Evolutionary conservation across 2,888 invertebrate genomes (phyloP).

Genomic region (Branchellion lobata): DNA sequence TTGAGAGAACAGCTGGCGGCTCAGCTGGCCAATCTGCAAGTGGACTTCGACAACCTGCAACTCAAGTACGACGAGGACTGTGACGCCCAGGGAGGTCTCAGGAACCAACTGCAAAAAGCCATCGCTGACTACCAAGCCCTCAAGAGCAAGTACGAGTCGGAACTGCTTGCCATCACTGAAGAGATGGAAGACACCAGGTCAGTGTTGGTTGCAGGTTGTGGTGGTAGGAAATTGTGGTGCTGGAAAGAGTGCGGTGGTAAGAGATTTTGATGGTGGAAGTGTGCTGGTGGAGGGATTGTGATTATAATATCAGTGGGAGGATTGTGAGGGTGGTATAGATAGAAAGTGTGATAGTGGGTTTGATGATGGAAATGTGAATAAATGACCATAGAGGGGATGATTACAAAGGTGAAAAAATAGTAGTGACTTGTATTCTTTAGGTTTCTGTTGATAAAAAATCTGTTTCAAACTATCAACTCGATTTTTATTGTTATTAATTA

Average conservation of each 20-base stretch:
- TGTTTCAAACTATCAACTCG: too few relatives aligned
- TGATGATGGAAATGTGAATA: not conserved
- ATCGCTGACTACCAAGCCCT: constrained; percentile 87
- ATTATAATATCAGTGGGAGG: too few relatives aligned
- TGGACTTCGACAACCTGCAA: constrained; percentile 68
- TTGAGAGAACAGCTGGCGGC: constrained; percentile 58
- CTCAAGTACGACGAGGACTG: constrained; percentile 96
- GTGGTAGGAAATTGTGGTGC: too few relatives aligned
- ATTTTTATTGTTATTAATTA: too few relatives aligned
- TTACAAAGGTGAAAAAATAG: too few relatives aligned
- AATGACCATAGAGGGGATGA: too few relatives aligned
- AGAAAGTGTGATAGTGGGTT: not conserved
- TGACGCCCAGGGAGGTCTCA: constrained; percentile 91
- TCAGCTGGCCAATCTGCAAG: constrained; percentile 58
- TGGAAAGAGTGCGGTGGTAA: too few relatives aligned
- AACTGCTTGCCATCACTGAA: constrained; percentile 86
- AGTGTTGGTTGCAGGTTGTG: not conserved
- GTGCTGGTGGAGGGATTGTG: too few relatives aligned
- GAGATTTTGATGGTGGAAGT: too few relatives aligned
- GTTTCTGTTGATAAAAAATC: too few relatives aligned
- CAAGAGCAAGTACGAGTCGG: constrained; percentile 93
- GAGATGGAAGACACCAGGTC: constrained; percentile 74
- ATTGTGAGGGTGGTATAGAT: too few relatives aligned
- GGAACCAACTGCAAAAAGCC: constrained; percentile 86
- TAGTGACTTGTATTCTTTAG: too few relatives aligned